phyloP scores from a whole-genome alignment of 2,797 vertebrate species.

The Crenuchus spilurus region DNA sequence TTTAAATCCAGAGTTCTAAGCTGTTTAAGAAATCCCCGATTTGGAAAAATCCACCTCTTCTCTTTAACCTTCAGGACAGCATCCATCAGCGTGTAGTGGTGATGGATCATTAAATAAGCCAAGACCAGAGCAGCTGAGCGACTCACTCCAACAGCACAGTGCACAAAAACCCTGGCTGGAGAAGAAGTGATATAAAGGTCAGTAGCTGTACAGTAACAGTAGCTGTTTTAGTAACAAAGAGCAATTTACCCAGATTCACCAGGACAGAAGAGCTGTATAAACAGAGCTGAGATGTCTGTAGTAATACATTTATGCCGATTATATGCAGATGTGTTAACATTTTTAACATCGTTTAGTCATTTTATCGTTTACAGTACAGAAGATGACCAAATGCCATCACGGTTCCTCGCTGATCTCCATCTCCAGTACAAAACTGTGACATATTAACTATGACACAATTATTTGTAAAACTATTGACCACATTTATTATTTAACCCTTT shows the following conservation, averaged over 20 bases:
- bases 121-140: slow-evolving; percentile 78
- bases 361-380: no score
- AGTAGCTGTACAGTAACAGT: background rate
- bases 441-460: no score
- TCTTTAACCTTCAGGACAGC: slow-evolving; percentile 71
- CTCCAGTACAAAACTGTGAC: no score
- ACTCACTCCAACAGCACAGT: slow-evolving; percentile 81
- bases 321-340: no score
- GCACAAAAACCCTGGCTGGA: slow-evolving; percentile 77
- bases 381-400: no score
- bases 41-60: slow-evolving; percentile 90
- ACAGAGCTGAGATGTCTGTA: no score
- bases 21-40: slow-evolving; percentile 87
- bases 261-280: background rate
- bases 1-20: slow-evolving; percentile 79
- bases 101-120: slow-evolving; percentile 80
- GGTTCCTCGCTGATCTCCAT: no score
- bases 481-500: no score
- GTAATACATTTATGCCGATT: no score
- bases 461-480: no score
- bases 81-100: slow-evolving; percentile 69
- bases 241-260: background rate
- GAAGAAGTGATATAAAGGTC: slow-evolving; percentile 11
- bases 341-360: no score
- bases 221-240: background rate